Percentiles rank a stretch among this genome's conserved stretches.
phyloP scores from a whole-genome alignment of 2,797 vertebrate species.

The Garrulus glandarius region DNA sequence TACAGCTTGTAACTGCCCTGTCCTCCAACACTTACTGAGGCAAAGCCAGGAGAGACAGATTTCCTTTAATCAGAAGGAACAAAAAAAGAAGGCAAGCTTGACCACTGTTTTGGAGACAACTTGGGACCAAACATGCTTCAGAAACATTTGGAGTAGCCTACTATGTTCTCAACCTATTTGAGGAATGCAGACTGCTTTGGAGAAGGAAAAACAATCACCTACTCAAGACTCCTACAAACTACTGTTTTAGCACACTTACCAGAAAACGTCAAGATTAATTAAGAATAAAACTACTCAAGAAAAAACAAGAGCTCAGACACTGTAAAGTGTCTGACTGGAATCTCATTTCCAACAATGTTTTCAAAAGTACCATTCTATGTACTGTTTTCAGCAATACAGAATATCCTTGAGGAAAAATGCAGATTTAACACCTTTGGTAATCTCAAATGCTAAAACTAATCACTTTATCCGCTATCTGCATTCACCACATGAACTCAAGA shows the following conservation, averaged over 20 bases:
- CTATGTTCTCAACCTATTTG: constrained; percentile 27
- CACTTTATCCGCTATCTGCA: neutral
- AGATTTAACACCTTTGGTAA: neutral
- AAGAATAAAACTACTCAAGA: constrained; percentile 49
- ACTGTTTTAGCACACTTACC: constrained; percentile 56
- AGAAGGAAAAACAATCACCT: constrained; percentile 60
- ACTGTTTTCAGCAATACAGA: neutral
- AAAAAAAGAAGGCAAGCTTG: neutral
- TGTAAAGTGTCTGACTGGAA: constrained; percentile 13
- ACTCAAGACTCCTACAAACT: constrained; percentile 60
- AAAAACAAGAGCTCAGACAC: neutral
- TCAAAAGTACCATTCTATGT: neutral
- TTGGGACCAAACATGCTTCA: neutral
- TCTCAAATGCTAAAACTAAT: neutral
- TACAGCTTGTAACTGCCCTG: neutral
- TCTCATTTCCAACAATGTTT: neutral
- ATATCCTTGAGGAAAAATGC: neutral
- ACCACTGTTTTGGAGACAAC: neutral
- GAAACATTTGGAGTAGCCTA: constrained; percentile 27
- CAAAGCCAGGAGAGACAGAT: neutral
- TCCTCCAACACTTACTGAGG: neutral
- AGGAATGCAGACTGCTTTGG: constrained; percentile 34
- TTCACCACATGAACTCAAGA: neutral
- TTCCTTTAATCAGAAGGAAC: neutral
- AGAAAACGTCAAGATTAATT: constrained; percentile 37